Percentiles rank a stretch among this genome's conserved stretches.
phyloP scores from a whole-genome alignment of 2,888 invertebrate species.

The Drosophila stalkeri region DNA sequence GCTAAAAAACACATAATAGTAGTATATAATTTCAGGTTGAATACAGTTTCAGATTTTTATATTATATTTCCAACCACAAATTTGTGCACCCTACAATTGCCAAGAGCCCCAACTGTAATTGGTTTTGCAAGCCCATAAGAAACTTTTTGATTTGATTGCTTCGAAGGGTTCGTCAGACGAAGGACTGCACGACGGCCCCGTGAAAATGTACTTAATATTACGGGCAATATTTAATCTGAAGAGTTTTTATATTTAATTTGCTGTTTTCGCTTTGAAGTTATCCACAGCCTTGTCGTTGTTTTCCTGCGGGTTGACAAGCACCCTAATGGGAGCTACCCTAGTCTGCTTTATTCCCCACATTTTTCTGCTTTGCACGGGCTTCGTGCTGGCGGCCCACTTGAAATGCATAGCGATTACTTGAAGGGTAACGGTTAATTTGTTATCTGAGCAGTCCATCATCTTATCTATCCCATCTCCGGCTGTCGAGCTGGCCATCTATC shows the following conservation, averaged over 20 bases:
- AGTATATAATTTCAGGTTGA: neutral
- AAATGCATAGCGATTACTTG: constrained; percentile 59
- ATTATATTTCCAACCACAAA: constrained; percentile 2
- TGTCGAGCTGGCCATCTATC: constrained; percentile 2
- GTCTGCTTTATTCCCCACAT: neutral
- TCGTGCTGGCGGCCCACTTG: constrained; percentile 45
- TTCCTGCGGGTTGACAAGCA: constrained; percentile 46
- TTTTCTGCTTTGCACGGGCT: neutral
- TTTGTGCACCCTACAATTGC: neutral
- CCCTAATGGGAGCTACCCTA: constrained; percentile 39
- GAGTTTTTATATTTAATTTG: constrained; percentile 53
- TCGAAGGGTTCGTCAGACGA: constrained; percentile 20
- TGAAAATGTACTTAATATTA: constrained; percentile 28
- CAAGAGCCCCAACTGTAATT: constrained; percentile 27
- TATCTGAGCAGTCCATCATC: constrained; percentile 25
- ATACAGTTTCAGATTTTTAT: neutral
- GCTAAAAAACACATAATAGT: neutral
- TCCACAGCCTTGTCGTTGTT: constrained; percentile 24
- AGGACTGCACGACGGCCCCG: constrained; percentile 1
- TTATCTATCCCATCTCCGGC: constrained; percentile 17
- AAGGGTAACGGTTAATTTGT: constrained; percentile 42
- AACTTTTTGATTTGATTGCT: constrained; percentile 30
- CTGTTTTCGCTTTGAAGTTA: constrained; percentile 57
- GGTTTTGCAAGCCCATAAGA: constrained; percentile 14
- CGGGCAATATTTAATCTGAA: constrained; percentile 53